These are phyloP conservation scores for Odontothrips loti DNA, from an alignment of 2,888 invertebrate genomes.

Conservation along the genomic window DNA sequence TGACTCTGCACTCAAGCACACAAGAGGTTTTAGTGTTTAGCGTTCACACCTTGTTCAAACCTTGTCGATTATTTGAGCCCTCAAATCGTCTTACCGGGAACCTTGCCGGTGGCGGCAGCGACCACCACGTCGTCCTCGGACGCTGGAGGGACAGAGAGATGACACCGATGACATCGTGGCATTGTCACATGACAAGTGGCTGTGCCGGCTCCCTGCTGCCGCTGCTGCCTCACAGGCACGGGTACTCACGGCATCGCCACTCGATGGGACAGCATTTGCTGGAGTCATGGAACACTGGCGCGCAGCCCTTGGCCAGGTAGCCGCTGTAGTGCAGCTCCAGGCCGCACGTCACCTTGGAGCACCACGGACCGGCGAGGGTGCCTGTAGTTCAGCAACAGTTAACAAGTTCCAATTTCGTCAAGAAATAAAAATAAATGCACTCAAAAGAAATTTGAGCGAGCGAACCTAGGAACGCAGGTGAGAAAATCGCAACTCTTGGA, in stretches of 20 bases:
- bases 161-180: too few relatives aligned
- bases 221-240: too few relatives aligned
- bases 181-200: too few relatives aligned
- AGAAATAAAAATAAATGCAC: too few relatives aligned
- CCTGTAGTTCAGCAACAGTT: slow-evolving; percentile 33
- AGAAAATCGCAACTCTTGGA: too few relatives aligned
- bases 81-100: neutral
- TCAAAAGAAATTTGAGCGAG: too few relatives aligned
- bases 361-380: slow-evolving; percentile 37
- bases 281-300: slow-evolving; percentile 38
- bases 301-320: slow-evolving; percentile 38
- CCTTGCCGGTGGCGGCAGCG: neutral
- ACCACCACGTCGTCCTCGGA: slow-evolving; percentile 1
- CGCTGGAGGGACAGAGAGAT: too few relatives aligned
- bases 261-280: slow-evolving; percentile 10
- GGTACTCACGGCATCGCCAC: slow-evolving; percentile 18
- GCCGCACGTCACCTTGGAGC: slow-evolving; percentile 36
- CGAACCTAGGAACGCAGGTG: too few relatives aligned
- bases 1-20: neutral
- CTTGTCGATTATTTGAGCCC: neutral
- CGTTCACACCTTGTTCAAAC: too few relatives aligned
- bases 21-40: neutral
- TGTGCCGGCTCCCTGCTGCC: too few relatives aligned
- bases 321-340: slow-evolving; percentile 36
- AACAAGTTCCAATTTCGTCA: too few relatives aligned